A percentile compares a stretch with the other conserved stretches of the same genome.
phyloP scores from a whole-genome alignment of 1,140 invertebrate genomes.

The Nymphalis io region DNA sequence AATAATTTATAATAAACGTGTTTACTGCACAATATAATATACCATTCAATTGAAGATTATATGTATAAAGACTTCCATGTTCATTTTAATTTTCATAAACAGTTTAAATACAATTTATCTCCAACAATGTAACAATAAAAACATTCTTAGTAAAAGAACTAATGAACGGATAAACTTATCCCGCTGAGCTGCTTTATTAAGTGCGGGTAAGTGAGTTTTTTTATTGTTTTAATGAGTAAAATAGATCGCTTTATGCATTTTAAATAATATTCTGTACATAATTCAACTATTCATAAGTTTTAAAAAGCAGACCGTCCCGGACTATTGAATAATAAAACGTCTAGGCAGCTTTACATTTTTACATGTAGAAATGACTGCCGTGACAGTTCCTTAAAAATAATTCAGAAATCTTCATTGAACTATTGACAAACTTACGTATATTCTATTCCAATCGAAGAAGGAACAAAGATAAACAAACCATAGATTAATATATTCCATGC shows the following conservation, averaged over 20 bases:
- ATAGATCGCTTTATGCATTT: neutral
- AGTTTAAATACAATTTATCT: constrained; percentile 1
- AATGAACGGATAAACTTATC: neutral
- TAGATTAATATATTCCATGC: no score
- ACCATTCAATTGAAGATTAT: no score
- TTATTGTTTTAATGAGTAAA: neutral
- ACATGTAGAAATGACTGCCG: no score
- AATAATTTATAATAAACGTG: neutral
- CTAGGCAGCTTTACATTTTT: neutral
- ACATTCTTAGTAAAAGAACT: constrained; percentile 3
- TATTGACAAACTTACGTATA: no score
- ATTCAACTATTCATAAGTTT: no score
- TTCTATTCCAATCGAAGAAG: no score
- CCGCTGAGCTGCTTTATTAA: neutral
- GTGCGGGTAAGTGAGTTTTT: neutral
- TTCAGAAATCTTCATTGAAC: no score
- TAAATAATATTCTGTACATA: neutral
- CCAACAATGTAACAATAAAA: neutral
- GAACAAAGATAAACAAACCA: no score
- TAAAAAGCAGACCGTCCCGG: no score
- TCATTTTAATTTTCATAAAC: neutral
- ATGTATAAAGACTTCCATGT: neutral
- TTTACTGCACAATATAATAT: neutral
- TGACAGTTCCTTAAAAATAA: no score
- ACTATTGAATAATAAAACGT: no score